These are phyloP conservation scores for Bibio marci DNA, from an alignment of 2,888 invertebrate genomes.

Conservation along the genomic window DNA sequence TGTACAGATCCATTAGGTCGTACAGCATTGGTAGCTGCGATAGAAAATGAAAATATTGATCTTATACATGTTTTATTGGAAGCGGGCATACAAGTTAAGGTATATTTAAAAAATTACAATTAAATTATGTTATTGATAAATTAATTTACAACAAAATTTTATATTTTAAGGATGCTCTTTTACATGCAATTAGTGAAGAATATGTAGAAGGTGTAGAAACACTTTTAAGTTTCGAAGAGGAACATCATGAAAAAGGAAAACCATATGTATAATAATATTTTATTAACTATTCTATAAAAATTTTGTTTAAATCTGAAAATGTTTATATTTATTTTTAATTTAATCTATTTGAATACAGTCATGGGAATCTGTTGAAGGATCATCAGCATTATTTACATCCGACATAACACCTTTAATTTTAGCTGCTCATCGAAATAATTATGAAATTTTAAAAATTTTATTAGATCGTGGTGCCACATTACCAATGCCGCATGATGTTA, in stretches of 20 bases:
- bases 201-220: slow-evolving; percentile 96
- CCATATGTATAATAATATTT: slow-evolving; percentile 49
- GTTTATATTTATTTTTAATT: background rate
- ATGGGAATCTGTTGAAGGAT: slow-evolving; percentile 67
- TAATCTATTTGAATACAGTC: slow-evolving; percentile 35
- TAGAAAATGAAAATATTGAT: slow-evolving; percentile 95
- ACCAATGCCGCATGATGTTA: slow-evolving; percentile 81
- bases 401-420: slow-evolving; percentile 92
- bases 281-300: background rate
- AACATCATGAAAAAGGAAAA: slow-evolving; percentile 52
- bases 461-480: slow-evolving; percentile 84
- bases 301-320: background rate
- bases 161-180: slow-evolving; percentile 60
- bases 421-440: slow-evolving; percentile 92
- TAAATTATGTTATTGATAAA: slow-evolving; percentile 5
- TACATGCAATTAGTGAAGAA: slow-evolving; percentile 95
- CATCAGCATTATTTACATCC: slow-evolving; percentile 73
- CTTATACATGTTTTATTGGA: slow-evolving; percentile 69
- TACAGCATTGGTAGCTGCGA: slow-evolving; percentile 83
- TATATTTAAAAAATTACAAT: slow-evolving; percentile 20
- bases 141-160: background rate
- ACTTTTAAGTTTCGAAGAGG: slow-evolving; percentile 78
- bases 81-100: slow-evolving; percentile 69
- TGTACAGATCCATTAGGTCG: slow-evolving; percentile 91
- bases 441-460: slow-evolving; percentile 80